phyloP scores from a whole-genome alignment of 1,140 invertebrate genomes.

The Scaptomyza montana region DNA sequence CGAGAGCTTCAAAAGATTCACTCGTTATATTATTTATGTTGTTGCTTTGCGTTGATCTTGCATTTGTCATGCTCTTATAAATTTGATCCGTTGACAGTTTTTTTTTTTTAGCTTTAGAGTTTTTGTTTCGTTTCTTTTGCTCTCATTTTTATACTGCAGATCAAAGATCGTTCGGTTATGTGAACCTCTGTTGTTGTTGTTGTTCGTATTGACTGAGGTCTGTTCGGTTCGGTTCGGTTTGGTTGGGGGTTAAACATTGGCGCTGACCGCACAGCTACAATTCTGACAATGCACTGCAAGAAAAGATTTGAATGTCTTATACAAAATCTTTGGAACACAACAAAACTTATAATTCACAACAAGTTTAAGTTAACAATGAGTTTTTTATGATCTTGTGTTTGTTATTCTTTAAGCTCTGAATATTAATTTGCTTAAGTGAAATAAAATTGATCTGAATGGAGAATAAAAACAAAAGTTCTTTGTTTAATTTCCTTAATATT shows the following conservation, averaged over 20 bases:
- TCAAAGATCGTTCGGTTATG: constrained; percentile 47
- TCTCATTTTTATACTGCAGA: not conserved
- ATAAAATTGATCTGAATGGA: too few species aligned
- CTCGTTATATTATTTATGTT: constrained; percentile 22
- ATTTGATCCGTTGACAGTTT: constrained; percentile 49
- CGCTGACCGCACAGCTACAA: constrained; percentile 31
- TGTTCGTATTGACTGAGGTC: constrained; percentile 3
- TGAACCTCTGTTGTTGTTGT: constrained; percentile 38
- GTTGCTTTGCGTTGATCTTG: constrained; percentile 37
- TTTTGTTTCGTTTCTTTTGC: constrained; percentile 2
- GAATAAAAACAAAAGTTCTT: too few species aligned
- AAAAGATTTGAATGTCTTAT: not conserved
- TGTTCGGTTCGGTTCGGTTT: constrained; percentile 13
- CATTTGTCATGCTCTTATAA: constrained; percentile 48
- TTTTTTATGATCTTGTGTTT: too few species aligned
- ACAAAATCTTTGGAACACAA: too few species aligned
- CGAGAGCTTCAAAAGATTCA: constrained; percentile 21
- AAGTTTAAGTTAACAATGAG: too few species aligned
- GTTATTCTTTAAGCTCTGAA: too few species aligned
- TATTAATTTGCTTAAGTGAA: too few species aligned
- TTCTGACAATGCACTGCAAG: constrained; percentile 26
- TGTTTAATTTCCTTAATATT: too few species aligned
- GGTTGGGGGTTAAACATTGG: constrained; percentile 43
- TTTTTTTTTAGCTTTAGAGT: too few species aligned
- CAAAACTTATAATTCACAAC: too few species aligned